phyloP scores from a whole-genome alignment of 2,113 vertebrate genomes.

The Xenopus laevis region DNA sequence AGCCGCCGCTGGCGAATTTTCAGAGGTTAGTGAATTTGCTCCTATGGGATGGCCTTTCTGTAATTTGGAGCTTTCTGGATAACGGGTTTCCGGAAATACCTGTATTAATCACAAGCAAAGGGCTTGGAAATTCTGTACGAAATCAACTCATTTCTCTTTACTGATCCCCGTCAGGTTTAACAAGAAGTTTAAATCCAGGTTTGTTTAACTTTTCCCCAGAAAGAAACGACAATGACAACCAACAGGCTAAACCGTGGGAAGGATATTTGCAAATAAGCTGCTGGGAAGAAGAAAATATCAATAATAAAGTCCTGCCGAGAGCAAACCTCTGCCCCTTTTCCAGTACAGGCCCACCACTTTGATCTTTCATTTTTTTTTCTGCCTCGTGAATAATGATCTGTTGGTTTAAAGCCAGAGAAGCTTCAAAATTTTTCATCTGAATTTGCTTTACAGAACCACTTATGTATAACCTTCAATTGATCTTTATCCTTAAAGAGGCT shows the following conservation, averaged over 20 bases:
- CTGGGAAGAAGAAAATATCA: constrained; percentile 39
- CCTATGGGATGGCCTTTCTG: no score
- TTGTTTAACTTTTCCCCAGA: no score
- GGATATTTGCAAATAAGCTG: constrained; percentile 44
- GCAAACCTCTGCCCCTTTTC: constrained; percentile 33
- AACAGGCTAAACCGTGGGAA: constrained; percentile 14
- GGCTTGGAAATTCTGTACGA: no score
- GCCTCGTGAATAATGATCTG: constrained; percentile 35
- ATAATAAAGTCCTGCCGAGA: constrained; percentile 25
- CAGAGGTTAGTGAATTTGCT: no score
- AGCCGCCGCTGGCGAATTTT: no score
- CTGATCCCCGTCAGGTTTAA: no score
- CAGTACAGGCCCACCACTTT: constrained; percentile 22
- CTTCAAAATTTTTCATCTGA: constrained; percentile 37
- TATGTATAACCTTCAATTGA: constrained; percentile 40
- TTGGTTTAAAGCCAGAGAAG: constrained; percentile 35
- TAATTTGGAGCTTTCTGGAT: no score
- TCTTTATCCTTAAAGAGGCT: constrained; percentile 24
- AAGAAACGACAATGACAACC: not conserved
- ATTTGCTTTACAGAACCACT: constrained; percentile 40
- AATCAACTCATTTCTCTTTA: no score
- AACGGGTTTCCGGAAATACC: no score
- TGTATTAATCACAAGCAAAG: no score
- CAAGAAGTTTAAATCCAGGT: no score
- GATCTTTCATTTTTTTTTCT: constrained; percentile 27